A percentile compares a stretch with the other conserved stretches of the same genome.
phyloP scores from a whole-genome alignment of 2,113 vertebrate genomes.

The Larimichthys polyactis region DNA sequence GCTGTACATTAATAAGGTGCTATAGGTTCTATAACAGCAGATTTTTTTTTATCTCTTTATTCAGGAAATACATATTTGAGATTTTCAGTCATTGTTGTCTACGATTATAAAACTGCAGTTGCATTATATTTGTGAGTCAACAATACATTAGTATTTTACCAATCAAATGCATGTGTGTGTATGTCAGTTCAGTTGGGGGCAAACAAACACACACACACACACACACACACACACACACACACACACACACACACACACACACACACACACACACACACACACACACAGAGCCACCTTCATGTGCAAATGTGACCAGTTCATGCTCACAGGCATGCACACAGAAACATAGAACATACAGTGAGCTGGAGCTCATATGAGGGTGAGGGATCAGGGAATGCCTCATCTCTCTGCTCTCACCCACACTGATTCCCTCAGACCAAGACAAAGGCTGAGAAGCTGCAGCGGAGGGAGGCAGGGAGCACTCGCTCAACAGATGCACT shows the following conservation, averaged over 20 bases:
- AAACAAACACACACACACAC: constrained; percentile 2
- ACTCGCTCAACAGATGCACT: constrained; percentile 14
- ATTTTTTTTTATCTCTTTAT: not conserved
- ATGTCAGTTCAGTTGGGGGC: not conserved
- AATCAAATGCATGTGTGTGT: not conserved
- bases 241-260: too few species aligned
- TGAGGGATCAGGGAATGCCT: constrained; percentile 20
- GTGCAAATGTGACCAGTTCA: not conserved
- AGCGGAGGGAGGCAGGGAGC: constrained; percentile 1
- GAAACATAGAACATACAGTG: constrained; percentile 2
- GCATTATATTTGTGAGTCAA: not conserved
- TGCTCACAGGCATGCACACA: constrained; percentile 3
- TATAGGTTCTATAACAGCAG: not conserved
- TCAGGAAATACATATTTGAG: not conserved
- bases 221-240: not conserved
- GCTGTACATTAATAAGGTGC: not conserved
- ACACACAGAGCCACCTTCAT: not conserved
- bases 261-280: not conserved
- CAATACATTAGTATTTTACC: not conserved
- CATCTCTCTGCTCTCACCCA: constrained; percentile 24
- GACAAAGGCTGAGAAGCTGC: constrained; percentile 18
- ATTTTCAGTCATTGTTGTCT: not conserved
- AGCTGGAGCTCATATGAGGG: constrained; percentile 10
- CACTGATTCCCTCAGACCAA: constrained; percentile 35
- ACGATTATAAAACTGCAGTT: not conserved